These are phyloP conservation scores for Saxidomus purpurata DNA, from an alignment of 1,140 invertebrate genomes.

Conservation along the genomic window DNA sequence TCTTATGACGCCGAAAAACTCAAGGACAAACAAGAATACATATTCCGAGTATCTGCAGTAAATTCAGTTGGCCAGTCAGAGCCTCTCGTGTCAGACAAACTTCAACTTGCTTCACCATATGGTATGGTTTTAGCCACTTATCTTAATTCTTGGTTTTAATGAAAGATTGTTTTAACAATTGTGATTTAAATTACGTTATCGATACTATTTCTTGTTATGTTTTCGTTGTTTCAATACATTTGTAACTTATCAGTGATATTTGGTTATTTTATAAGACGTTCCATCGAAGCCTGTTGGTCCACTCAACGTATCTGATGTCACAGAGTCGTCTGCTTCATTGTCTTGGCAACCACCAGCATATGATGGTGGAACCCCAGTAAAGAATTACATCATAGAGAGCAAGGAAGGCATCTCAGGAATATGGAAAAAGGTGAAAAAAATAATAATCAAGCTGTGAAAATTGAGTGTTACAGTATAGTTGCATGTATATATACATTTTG, in stretches of 20 bases:
- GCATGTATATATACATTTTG: too few species aligned
- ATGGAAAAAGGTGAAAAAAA: slow-evolving; percentile 89
- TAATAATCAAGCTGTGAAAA: too few species aligned
- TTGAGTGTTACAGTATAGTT: too few species aligned
- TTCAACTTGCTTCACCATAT: slow-evolving; percentile 94
- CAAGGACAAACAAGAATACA: slow-evolving; percentile 89
- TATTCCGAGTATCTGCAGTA: slow-evolving; percentile 92
- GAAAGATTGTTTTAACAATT: not conserved
- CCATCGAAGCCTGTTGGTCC: slow-evolving; percentile 87
- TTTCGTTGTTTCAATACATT: too few species aligned
- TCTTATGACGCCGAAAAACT: slow-evolving; percentile 89
- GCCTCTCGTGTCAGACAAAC: slow-evolving; percentile 94
- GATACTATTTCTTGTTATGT: too few species aligned
- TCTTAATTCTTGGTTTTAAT: not conserved
- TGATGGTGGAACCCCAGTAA: slow-evolving; percentile 98
- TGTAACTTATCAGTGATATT: too few species aligned
- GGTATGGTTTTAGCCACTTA: slow-evolving; percentile 86
- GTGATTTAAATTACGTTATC: not conserved
- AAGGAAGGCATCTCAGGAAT: slow-evolving; percentile 93
- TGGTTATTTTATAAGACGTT: slow-evolving; percentile 90
- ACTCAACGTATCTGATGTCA: slow-evolving; percentile 97
- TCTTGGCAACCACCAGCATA: slow-evolving; percentile 97
- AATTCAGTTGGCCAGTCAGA: slow-evolving; percentile 96
- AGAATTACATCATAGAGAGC: slow-evolving; percentile 96
- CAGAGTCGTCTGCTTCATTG: slow-evolving; percentile 96